Evolutionary conservation across 2,888 invertebrate genomes (phyloP).

Genomic region (Hyposoter didymator): DNA sequence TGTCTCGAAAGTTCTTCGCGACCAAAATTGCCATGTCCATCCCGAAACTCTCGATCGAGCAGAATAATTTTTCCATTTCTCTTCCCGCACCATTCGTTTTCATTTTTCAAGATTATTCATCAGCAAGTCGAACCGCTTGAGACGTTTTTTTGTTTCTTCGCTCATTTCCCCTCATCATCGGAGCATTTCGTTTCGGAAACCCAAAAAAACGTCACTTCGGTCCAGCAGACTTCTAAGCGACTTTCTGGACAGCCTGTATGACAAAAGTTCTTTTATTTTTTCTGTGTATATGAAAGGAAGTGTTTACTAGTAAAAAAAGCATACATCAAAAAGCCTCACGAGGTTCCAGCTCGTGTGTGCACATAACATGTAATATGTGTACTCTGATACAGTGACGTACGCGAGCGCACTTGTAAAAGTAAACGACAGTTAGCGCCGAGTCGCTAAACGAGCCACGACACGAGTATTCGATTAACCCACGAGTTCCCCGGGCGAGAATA

Average conservation of each 20-base stretch:
- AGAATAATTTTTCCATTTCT: neutral
- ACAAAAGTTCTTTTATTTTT: neutral
- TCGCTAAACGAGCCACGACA: constrained; percentile 78
- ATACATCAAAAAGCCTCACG: constrained; percentile 42
- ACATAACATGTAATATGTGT: constrained; percentile 35
- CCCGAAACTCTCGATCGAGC: neutral
- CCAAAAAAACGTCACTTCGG: no score
- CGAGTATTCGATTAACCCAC: constrained; percentile 79
- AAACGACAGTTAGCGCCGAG: constrained; percentile 75
- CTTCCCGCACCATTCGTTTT: neutral
- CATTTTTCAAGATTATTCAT: no score
- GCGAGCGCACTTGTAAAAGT: constrained; percentile 69
- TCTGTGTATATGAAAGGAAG: constrained; percentile 8
- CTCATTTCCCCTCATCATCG: no score
- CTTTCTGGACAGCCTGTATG: constrained; percentile 13
- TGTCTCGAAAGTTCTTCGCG: neutral
- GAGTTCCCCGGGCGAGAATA: constrained; percentile 67
- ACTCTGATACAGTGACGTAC: constrained; percentile 37
- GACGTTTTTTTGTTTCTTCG: no score
- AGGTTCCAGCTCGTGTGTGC: constrained; percentile 33
- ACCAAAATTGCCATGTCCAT: neutral
- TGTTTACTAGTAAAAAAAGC: constrained; percentile 24
- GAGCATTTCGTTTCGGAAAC: no score
- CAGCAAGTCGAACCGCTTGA: no score
- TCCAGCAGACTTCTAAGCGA: neutral